Evolutionary conservation across 2,113 vertebrate genomes (phyloP).

Genomic region (Pagrus major): DNA sequence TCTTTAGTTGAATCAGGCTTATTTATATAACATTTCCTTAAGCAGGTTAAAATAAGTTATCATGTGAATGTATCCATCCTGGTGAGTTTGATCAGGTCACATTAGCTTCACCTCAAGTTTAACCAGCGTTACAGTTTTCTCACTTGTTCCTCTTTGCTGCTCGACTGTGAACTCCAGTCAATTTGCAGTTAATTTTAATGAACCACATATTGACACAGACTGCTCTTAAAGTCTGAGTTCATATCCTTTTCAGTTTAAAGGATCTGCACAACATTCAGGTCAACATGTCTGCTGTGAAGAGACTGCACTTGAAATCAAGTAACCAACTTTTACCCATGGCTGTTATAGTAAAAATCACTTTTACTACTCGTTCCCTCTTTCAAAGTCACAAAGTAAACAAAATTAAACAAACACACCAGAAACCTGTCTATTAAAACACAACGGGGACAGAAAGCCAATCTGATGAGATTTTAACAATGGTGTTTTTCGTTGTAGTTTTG

Average conservation of each 20-base stretch:
- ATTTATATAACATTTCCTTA: too few species aligned
- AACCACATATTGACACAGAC: background rate
- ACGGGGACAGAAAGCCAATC: background rate
- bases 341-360: background rate
- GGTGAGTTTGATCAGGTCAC: background rate
- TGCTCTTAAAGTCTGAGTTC: background rate
- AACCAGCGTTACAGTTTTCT: too few species aligned
- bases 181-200: background rate
- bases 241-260: background rate
- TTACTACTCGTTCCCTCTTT: background rate
- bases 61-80: background rate
- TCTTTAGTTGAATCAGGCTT: too few species aligned
- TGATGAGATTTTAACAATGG: background rate
- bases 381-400: background rate
- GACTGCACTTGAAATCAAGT: background rate
- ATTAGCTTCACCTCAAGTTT: background rate
- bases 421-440: background rate
- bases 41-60: too few species aligned
- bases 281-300: background rate
- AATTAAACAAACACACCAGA: background rate
- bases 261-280: background rate
- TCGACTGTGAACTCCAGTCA: background rate
- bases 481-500: background rate
- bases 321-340: background rate
- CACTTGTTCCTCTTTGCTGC: too few species aligned